phyloP scores from a whole-genome alignment of 2,113 vertebrate species.

The Cyprichromis sp. region DNA sequence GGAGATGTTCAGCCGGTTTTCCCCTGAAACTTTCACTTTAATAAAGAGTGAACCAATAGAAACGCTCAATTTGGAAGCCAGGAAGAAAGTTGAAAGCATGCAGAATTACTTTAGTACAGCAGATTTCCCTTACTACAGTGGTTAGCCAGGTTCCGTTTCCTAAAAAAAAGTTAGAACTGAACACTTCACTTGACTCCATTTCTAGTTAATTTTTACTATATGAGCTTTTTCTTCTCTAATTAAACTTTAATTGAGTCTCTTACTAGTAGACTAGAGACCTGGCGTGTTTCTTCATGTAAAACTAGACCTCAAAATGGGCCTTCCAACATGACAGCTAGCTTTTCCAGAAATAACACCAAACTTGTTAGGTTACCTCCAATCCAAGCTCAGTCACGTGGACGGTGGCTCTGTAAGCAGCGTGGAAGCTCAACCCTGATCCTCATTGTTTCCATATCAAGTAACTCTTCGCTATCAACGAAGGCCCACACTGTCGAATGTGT shows the following conservation, averaged over 20 bases:
- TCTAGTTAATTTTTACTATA: background rate
- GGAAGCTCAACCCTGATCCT: background rate
- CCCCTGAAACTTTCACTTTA: background rate
- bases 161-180: background rate
- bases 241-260: background rate
- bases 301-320: slow-evolving; percentile 22
- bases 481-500: slow-evolving; percentile 32
- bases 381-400: background rate
- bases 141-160: background rate
- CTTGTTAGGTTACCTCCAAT: background rate
- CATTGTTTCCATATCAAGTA: background rate
- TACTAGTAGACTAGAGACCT: background rate
- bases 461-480: background rate
- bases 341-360: background rate
- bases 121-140: background rate
- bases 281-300: background rate
- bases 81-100: slow-evolving; percentile 9
- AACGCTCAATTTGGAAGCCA: background rate
- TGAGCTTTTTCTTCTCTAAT: background rate
- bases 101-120: background rate
- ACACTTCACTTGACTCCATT: background rate
- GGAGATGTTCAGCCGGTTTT: background rate
- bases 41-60: background rate
- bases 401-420: background rate
- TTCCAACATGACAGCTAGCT: slow-evolving; percentile 32